phyloP scores from a whole-genome alignment of 2,888 invertebrate species.

The Coelinius sp. region DNA sequence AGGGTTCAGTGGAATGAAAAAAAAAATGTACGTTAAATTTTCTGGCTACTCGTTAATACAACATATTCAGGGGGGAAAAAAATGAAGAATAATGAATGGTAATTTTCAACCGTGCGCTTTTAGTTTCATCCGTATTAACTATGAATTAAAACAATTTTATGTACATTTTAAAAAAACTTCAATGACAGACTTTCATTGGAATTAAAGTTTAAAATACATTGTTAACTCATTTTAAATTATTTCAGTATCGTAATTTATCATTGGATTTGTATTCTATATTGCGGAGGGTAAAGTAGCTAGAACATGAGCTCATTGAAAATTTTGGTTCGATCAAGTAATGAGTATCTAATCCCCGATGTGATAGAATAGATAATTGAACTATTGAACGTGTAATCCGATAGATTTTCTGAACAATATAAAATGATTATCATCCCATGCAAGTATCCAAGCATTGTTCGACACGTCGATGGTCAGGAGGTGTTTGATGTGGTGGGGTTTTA shows the following conservation, averaged over 20 bases:
- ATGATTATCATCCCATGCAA: neutral
- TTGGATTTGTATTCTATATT: too few relatives aligned
- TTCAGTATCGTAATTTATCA: too few relatives aligned
- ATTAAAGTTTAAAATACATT: too few relatives aligned
- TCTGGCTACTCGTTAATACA: neutral
- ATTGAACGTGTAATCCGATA: neutral
- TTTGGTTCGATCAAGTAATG: neutral
- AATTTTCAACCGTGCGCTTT: neutral
- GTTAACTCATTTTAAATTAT: too few relatives aligned
- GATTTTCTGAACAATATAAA: neutral
- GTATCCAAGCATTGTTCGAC: neutral
- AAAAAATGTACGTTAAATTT: neutral
- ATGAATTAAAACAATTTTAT: neutral
- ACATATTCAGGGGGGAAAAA: neutral
- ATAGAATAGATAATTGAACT: neutral
- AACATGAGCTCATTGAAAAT: neutral
- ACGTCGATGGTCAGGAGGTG: neutral
- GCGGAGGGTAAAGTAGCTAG: too few relatives aligned
- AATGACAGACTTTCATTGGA: neutral
- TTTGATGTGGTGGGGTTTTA: neutral
- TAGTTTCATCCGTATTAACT: neutral
- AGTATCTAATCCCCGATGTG: neutral
- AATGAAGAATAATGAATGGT: neutral
- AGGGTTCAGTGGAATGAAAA: neutral
- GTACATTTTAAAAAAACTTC: neutral